Percentiles rank a stretch among this genome's conserved stretches.
Evolutionary conservation across 2,888 invertebrate species (phyloP).

Genomic region (Catonia carolina): DNA sequence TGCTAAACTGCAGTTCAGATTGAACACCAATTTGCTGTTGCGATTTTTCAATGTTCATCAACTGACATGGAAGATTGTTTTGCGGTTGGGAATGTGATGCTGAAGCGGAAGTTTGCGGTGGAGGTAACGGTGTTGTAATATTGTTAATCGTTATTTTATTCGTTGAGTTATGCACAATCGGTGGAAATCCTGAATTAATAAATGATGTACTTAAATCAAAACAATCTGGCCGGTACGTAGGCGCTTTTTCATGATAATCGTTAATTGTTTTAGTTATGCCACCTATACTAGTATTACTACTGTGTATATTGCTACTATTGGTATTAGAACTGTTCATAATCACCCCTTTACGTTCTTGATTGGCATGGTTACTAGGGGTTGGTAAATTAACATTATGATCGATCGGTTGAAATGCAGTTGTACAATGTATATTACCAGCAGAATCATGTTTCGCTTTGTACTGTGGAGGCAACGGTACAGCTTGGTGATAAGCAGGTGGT

Average conservation of each 20-base stretch:
- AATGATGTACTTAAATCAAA: background rate
- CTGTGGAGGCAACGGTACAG: background rate
- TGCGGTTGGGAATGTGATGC: too few species aligned
- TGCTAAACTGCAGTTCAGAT: too few species aligned
- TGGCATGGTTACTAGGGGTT: background rate
- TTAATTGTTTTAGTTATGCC: background rate
- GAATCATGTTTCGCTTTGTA: slow-evolving; percentile 1
- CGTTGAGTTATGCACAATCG: too few species aligned
- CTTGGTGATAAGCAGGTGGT: background rate
- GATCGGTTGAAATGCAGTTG: background rate
- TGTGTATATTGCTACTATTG: too few species aligned
- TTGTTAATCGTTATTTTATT: too few species aligned
- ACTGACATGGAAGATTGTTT: too few species aligned
- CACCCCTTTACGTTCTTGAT: slow-evolving; percentile 4
- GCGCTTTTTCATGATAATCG: background rate
- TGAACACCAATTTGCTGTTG: too few species aligned
- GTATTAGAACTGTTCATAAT: background rate
- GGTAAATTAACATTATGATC: background rate
- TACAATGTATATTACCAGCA: background rate
- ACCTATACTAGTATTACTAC: too few species aligned
- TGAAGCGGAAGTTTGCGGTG: too few species aligned
- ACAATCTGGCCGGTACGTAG: background rate
- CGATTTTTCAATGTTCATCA: too few species aligned
- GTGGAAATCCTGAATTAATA: background rate
- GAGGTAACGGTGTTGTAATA: too few species aligned